Base-by-base conservation (phyloP, 2,888 invertebrate genomes). In the Lissonota sp. region DNA sequence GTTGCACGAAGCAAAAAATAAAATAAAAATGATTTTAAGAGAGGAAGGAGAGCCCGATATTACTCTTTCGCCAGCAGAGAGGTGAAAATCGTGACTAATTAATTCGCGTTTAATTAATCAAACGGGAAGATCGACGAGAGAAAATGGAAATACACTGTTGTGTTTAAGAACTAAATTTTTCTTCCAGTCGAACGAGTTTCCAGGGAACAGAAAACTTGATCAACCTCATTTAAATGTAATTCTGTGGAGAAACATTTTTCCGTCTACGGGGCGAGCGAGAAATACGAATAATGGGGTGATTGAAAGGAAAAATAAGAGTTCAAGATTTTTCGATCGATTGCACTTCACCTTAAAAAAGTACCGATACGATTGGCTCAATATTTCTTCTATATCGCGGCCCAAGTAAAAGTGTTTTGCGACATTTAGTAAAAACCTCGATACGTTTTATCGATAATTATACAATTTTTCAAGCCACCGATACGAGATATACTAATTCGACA, bases 31-130 rank as follows among this genome's bases (percentile, higher is more conserved):
- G n/a, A n/a, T n/a, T n/a, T n/a, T n/a, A 64, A 63, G 16, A 39
- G n/a, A 16, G 49, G 57, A 14, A 67, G 63, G 55, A 16, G 37
- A 16, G 37, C 26, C 6, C 53, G 42, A 46, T 51, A 60, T 66
- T 66, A 72, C 66, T 37, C 53, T 66, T 53, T 63, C 6, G 10
- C 7, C n/a, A 49, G 5, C 49, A 40, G 8, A 37, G 7, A 16
- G 60, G 60, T 39, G 26, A 66, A 16, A 46, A 66, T 66, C 7
- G 55, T 53, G 70, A 71, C 49, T 71, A 71, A 66, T 77, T 67
- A 72, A 73, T 60, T 62, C 53, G 49, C 62, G 49, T 74, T 69
- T 64, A 70, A 79, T 74, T 62, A 74, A 79, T 63, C 42, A 39
- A 57, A 55, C 37, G 69, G 37, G 42, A 74, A 72, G 12, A 64